Conservation (phyloP, 2,888 invertebrate species). For the Pandemis cinnamomeana region DNA sequence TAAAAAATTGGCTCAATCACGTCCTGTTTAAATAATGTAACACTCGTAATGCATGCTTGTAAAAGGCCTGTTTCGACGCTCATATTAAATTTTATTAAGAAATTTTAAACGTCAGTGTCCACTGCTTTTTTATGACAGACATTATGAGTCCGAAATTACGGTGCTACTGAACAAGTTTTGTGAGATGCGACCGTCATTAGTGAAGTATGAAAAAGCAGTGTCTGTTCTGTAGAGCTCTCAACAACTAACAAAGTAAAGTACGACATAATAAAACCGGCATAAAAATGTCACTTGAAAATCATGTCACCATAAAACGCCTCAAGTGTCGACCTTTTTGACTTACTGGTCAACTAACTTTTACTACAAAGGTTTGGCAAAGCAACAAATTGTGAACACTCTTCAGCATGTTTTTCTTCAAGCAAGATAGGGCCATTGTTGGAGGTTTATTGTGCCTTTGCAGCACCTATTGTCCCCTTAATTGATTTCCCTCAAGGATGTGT, state of each 20-base stretch:
- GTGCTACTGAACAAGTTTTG: neutral
- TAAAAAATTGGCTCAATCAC: neutral
- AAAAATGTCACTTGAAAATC: neutral
- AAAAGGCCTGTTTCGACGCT: neutral
- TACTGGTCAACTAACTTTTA: neutral
- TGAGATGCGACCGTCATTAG: neutral
- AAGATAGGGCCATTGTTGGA: constrained; percentile 11
- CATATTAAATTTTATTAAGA: neutral
- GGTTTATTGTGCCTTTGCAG: constrained; percentile 3
- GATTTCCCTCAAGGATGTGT: constrained; percentile 7
- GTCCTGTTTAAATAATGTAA: neutral
- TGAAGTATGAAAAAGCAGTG: neutral
- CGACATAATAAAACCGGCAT: neutral
- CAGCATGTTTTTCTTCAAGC: constrained; percentile 1
- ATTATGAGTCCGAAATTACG: neutral
- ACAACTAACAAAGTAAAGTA: neutral
- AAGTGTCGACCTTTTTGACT: neutral
- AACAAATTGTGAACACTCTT: constrained; percentile 16
- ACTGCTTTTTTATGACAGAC: neutral
- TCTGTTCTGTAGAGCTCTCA: neutral
- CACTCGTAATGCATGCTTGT: neutral
- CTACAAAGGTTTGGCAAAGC: neutral
- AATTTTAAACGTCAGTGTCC: neutral
- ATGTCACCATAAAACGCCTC: neutral
- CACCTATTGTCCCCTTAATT: constrained; percentile 18